Evolutionary conservation across 2,113 vertebrate genomes (phyloP).

Genomic region (Macrotus californicus): DNA sequence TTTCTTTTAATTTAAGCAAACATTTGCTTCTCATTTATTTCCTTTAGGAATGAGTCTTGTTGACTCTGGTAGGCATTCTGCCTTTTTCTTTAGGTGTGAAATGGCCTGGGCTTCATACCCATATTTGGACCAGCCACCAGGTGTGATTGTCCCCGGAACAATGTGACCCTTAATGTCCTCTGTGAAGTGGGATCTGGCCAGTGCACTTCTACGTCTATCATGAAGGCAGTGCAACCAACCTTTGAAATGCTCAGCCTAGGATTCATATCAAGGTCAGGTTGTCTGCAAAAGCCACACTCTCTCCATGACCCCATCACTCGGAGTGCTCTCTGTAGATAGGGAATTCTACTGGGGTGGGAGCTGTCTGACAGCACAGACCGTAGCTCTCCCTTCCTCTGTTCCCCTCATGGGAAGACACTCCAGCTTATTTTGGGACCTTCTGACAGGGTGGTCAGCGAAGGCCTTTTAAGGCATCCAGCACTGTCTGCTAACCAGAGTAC

Average conservation of each 20-base stretch:
- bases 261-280: not conserved
- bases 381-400: not conserved
- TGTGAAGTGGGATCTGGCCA: not conserved
- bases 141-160: not conserved
- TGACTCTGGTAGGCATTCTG: not conserved
- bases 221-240: not conserved
- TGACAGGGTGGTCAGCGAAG: not conserved
- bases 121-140: not conserved
- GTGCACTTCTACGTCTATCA: not conserved
- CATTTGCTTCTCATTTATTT: constrained; percentile 33
- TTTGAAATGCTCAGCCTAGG: not conserved
- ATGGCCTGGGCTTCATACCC: not conserved
- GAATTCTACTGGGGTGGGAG: not conserved
- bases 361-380: not conserved
- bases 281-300: not conserved
- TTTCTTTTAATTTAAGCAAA: not conserved
- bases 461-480: not conserved
- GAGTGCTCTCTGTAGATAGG: not conserved
- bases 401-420: not conserved
- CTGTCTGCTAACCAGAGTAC: not conserved
- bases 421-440: not conserved
- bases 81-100: constrained; percentile 29
- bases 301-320: rapidly evolving
- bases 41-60: not conserved
- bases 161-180: rapidly evolving